Percentiles rank a stretch among this genome's conserved stretches.
These are phyloP conservation scores for Intellagama lesueurii DNA, from an alignment of 2,797 vertebrate species.

Conservation along the genomic window DNA sequence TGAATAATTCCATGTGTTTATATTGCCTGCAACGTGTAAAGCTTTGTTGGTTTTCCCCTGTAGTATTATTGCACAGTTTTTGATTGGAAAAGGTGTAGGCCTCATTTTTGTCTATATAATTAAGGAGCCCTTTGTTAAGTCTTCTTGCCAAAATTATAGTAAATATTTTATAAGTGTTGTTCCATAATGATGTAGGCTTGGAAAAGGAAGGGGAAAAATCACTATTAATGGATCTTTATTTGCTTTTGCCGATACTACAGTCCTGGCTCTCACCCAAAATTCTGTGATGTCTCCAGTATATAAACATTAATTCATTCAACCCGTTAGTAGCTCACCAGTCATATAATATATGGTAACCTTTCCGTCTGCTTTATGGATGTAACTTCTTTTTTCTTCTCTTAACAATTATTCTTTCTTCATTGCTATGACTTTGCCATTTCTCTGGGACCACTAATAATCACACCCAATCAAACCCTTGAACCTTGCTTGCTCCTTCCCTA, in stretches of 20 bases:
- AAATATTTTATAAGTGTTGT: constrained; percentile 16
- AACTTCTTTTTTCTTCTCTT: not conserved
- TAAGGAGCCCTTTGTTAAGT: not conserved
- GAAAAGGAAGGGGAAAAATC: not conserved
- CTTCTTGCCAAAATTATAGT: not conserved
- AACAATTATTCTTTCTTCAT: not conserved
- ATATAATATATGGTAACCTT: not conserved
- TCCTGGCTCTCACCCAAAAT: not conserved
- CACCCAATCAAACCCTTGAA: not conserved
- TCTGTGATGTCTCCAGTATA: not conserved
- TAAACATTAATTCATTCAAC: constrained; percentile 1
- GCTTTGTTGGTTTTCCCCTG: not conserved
- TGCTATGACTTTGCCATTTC: not conserved
- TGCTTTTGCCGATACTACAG: not conserved
- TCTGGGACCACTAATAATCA: not conserved
- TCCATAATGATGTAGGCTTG: not conserved
- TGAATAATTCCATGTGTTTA: not conserved
- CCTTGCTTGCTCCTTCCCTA: not conserved
- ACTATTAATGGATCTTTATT: not conserved
- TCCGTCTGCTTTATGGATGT: not conserved
- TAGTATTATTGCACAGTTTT: not conserved
- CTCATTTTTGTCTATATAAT: not conserved
- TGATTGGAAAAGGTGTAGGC: not conserved
- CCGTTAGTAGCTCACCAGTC: not conserved
- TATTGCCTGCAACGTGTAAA: not conserved